phyloP scores from a whole-genome alignment of 2,113 vertebrate genomes.

The Chloebia gouldiae region DNA sequence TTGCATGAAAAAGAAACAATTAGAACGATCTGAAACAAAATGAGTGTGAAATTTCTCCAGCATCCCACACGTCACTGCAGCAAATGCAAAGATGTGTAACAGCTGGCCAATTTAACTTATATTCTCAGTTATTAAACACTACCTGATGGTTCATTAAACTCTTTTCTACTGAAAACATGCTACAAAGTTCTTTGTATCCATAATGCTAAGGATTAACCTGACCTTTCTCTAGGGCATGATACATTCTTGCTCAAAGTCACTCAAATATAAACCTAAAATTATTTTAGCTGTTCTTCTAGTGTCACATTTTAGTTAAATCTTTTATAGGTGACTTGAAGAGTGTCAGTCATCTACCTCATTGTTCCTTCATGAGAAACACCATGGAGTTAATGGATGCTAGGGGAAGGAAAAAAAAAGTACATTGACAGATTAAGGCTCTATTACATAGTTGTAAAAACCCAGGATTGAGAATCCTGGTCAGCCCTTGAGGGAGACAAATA shows the following conservation, averaged over 20 bases:
- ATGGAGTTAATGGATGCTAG: neutral
- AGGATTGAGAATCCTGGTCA: neutral
- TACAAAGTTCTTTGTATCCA: conserved; percentile 1
- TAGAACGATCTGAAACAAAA: conserved; percentile 58
- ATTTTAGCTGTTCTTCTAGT: neutral
- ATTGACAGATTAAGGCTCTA: neutral
- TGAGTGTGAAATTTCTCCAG: conserved; percentile 48
- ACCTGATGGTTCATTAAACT: conserved; percentile 49
- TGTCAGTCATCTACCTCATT: neutral
- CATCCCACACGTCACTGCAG: neutral
- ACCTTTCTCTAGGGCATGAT: conserved; percentile 4
- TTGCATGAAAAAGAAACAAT: conserved; percentile 43
- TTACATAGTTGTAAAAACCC: neutral
- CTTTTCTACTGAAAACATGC: conserved; percentile 27
- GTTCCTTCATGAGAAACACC: neutral
- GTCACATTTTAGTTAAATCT: neutral
- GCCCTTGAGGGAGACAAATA: neutral
- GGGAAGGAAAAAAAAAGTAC: neutral
- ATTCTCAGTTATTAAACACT: conserved; percentile 57
- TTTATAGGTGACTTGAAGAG: neutral
- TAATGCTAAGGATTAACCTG: neutral
- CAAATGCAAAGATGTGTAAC: conserved; percentile 10
- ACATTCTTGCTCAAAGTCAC: neutral
- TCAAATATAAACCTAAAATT: neutral
- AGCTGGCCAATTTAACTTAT: conserved; percentile 59